Base-by-base conservation (phyloP, 2,888 invertebrate species). In the Microctonus brassicae region DNA sequence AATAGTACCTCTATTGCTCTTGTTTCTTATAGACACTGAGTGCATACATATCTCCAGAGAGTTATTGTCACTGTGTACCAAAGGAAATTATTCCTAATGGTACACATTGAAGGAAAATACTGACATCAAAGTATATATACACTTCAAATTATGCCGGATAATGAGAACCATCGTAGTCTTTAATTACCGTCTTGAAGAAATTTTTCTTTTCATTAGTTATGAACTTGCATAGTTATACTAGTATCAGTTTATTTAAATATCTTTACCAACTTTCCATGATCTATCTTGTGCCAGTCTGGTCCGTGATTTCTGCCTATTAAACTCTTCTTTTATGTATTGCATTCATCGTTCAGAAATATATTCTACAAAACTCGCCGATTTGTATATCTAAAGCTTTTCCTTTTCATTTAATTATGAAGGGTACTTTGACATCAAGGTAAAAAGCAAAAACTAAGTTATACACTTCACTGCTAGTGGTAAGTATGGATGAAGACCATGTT, bases 381-480 rank as follows among this genome's bases (percentile, higher is more conserved):
- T 47, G 47, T 47, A 1, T 7, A 47, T 47, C 7, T 47, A 17
- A 47, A 17, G 47, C 6, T 1, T 17, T 7, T 26, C 39, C 55
- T 24, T 66, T 55, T 66, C 57, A 66, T 66, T 66, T 47, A 47
- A n/a, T 47, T 47, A n/a, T 47, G 6, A 47, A 6, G 47, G 9
- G 17, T 11, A 26, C 6, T 13, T 55, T 24, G 9, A 55, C 55
- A 55, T 55, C 55, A 29, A 55, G 10, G 29, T 26, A 24, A 26
- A 55, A 55, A 55, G 26, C 17, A 1, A 47, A 17, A 20, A 17
- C 1, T 47, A n/a, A 17, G 9, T 4, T 47, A 47, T 4, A 47
- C 17, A 47, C 7, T 47, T 1, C 1, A 34, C 3, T 7, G 33
- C n/a, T 33, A 9, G n/a, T 6, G 1, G 55, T 55, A 1, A 10